Evolutionary conservation across 1,140 invertebrate genomes (phyloP).

Genomic region (silkworm (Bombyx mori)): ASM3026992v2 NC_085119.1:9303501-9304000

Average conservation of each 20-base stretch:
- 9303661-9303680: constrained; percentile 73
- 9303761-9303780: no score
- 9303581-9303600: constrained; percentile 69
- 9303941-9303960: constrained; percentile 39
- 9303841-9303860: neutral
- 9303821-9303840: constrained; percentile 1
- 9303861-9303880: neutral
- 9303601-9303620: constrained; percentile 69
- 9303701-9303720: constrained; percentile 70
- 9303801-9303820: no score
- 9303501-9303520: neutral
- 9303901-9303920: no score
- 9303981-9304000: constrained; percentile 70
- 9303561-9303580: constrained; percentile 53
- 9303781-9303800: no score
- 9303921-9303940: no score
- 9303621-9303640: constrained; percentile 68
- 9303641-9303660: constrained; percentile 72
- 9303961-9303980: constrained; percentile 72
- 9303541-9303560: constrained; percentile 62
- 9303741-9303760: neutral
- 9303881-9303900: neutral
- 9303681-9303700: constrained; percentile 77
- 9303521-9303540: constrained; percentile 2
- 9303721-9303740: neutral